Percentiles rank a stretch among this genome's conserved stretches.
Conservation (phyloP, 1,140 invertebrate genomes). For the Diuraphis noxia region DNA sequence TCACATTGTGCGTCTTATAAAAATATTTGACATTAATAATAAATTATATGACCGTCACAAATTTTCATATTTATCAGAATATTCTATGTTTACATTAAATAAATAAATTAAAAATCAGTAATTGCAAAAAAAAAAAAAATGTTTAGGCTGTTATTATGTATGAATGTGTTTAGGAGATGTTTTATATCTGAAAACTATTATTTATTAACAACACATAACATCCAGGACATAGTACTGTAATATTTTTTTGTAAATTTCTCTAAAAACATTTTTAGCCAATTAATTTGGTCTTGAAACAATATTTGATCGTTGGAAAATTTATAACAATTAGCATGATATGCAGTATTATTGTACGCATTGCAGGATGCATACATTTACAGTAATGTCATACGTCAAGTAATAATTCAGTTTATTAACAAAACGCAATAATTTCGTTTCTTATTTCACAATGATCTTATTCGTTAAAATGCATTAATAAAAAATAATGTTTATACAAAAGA, state of each 20-base stretch:
- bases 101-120: background rate
- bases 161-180: background rate
- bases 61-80: background rate
- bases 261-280: background rate
- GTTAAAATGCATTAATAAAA: slow-evolving; percentile 11
- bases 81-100: background rate
- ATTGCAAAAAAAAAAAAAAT: background rate
- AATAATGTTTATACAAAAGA: slow-evolving; percentile 31
- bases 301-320: background rate
- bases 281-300: background rate
- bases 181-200: background rate
- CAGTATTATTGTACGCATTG: background rate
- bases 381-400: background rate
- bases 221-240: background rate
- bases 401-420: slow-evolving; percentile 17
- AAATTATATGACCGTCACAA: background rate
- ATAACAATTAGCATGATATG: background rate
- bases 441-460: slow-evolving; percentile 7
- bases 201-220: background rate
- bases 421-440: slow-evolving; percentile 7
- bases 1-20: background rate
- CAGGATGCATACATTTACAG: background rate
- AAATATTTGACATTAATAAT: background rate
- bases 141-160: background rate
- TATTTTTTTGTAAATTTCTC: background rate